Conservation (phyloP, 2,888 invertebrate species). For the Serripes groenlandicus region DNA sequence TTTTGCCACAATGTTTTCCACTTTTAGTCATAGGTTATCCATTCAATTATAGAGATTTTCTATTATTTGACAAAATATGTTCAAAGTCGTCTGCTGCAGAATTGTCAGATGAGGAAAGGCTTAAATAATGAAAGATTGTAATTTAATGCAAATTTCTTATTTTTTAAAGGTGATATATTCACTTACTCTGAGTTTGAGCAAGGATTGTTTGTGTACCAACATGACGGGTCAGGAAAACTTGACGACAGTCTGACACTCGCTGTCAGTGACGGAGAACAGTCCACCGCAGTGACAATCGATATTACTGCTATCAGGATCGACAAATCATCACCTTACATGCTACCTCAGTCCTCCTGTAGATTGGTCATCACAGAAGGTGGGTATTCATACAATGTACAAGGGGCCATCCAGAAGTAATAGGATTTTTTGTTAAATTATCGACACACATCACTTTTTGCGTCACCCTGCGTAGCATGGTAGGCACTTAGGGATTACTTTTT, state of each 20-base stretch:
- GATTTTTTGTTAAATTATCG: too few species aligned
- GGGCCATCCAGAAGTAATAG: too few species aligned
- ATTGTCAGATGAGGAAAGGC: too few species aligned
- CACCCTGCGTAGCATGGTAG: too few species aligned
- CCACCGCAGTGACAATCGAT: conserved; percentile 67
- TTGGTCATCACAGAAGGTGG: conserved; percentile 80
- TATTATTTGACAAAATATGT: too few species aligned
- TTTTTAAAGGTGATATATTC: conserved; percentile 77
- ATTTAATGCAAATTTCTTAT: not conserved
- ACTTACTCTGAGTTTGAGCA: conserved; percentile 73
- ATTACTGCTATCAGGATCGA: conserved; percentile 76
- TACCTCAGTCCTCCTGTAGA: conserved; percentile 75
- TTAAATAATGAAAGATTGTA: too few species aligned
- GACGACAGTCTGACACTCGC: conserved; percentile 74
- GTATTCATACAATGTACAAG: too few species aligned
- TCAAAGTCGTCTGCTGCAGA: too few species aligned
- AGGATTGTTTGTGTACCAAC: conserved; percentile 78
- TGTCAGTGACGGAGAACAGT: conserved; percentile 78
- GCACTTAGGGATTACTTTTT: too few species aligned
- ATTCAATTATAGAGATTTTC: too few species aligned
- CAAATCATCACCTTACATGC: conserved; percentile 76
- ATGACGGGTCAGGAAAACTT: conserved; percentile 68
- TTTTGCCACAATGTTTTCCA: not conserved
- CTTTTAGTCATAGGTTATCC: too few species aligned
- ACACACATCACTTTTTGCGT: too few species aligned